Conservation (phyloP, 2,797 vertebrate species). For the Kryptopterus vitreolus region DNA sequence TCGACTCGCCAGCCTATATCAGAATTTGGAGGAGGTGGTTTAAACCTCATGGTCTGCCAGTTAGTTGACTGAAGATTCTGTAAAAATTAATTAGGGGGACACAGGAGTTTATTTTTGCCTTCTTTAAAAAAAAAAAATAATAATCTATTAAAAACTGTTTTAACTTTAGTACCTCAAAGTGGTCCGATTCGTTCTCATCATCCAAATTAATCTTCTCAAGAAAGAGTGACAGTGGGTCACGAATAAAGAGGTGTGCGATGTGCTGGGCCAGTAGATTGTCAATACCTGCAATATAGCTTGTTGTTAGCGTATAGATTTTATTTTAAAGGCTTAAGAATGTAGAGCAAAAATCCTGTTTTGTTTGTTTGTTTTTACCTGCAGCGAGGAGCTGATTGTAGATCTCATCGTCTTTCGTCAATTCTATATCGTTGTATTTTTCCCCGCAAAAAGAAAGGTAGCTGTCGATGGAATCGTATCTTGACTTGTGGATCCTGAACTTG, state of each 20-base stretch:
- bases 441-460: conserved; percentile 95
- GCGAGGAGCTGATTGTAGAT: conserved; percentile 87
- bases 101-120: not conserved
- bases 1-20: conserved; percentile 99
- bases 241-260: conserved; percentile 97
- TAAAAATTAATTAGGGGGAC: conserved; percentile 23
- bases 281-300: conserved; percentile 77
- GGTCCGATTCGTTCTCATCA: conserved; percentile 96
- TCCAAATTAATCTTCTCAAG: conserved; percentile 95
- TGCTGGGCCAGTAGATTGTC: conserved; percentile 97
- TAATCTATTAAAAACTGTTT: not conserved
- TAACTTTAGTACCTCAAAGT: conserved; percentile 95
- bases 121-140: not conserved
- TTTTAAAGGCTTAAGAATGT: not conserved
- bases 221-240: conserved; percentile 92
- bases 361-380: conserved; percentile 75
- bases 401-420: conserved; percentile 90
- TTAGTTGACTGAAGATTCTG: conserved; percentile 99
- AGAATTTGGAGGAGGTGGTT: conserved; percentile 97
- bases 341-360: not conserved
- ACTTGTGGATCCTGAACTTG: conserved; percentile 96
- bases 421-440: conserved; percentile 97
- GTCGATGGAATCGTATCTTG: conserved; percentile 97
- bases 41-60: conserved; percentile 99
- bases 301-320: not conserved